A percentile compares a stretch with the other conserved stretches of the same genome.
Evolutionary conservation across 2,113 vertebrate species (phyloP).

Genomic region (Peromyscus maniculatus): DNA sequence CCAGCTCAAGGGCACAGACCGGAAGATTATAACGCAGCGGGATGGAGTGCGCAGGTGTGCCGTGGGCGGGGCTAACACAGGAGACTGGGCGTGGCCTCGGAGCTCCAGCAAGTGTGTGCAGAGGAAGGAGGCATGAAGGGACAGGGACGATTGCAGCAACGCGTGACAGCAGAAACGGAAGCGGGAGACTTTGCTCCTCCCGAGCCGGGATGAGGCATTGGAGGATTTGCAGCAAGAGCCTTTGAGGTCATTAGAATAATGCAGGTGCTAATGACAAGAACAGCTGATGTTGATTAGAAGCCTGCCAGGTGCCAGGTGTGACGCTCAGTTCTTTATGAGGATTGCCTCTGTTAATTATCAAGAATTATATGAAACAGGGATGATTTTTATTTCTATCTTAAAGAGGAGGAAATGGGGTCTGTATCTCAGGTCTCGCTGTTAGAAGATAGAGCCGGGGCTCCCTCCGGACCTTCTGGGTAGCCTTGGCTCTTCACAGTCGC

Average conservation of each 20-base stretch:
- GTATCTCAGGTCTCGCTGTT: not conserved
- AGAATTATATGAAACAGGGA: not conserved
- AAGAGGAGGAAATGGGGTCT: not conserved
- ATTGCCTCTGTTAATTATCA: not conserved
- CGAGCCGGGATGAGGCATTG: not conserved
- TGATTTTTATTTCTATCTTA: conserved; percentile 30
- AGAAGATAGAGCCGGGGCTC: not conserved
- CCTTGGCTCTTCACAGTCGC: not conserved
- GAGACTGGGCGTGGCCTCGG: not conserved
- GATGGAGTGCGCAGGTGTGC: not conserved
- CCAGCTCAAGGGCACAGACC: not conserved
- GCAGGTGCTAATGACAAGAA: not conserved
- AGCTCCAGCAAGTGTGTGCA: not conserved
- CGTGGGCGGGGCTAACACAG: not conserved
- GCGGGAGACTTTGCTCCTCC: not conserved
- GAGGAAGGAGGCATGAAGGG: not conserved
- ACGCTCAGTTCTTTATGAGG: not conserved
- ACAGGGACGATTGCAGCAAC: not conserved
- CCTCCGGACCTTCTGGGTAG: not conserved
- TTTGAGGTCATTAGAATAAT: conserved; percentile 24
- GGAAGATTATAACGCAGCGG: not conserved
- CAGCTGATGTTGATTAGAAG: not conserved
- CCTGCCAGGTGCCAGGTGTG: not conserved
- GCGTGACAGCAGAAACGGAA: not conserved
- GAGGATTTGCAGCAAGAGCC: not conserved